Conservation (phyloP, 2,797 vertebrate species). For the Emydoidea blandingii region DNA sequence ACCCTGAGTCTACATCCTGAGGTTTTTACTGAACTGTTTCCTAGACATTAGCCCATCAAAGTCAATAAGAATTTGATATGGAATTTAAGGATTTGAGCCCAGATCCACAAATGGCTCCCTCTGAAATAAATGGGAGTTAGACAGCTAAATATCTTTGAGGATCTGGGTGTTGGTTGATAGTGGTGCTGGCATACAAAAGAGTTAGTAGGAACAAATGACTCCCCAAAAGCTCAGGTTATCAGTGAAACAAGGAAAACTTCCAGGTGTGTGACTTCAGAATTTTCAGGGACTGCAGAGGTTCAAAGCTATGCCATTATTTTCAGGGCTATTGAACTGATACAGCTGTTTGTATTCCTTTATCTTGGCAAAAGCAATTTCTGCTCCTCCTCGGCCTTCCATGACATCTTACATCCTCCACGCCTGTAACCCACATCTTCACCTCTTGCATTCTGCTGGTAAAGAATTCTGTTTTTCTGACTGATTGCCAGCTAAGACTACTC, state of each 20-base stretch:
- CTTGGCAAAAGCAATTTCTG: constrained; percentile 50
- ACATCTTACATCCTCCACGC: constrained; percentile 53
- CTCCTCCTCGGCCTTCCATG: constrained; percentile 43
- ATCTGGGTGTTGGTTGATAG: background rate
- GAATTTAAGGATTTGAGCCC: background rate
- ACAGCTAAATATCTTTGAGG: background rate
- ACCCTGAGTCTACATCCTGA: background rate
- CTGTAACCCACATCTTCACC: constrained; percentile 29
- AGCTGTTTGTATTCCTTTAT: constrained; percentile 47
- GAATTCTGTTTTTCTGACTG: constrained; percentile 55
- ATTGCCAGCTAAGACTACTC: constrained; percentile 48
- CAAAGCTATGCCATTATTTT: constrained; percentile 22
- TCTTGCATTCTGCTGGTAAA: constrained; percentile 20
- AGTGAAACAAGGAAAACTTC: background rate
- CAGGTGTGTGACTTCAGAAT: constrained; percentile 21
- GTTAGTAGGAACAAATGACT: background rate
- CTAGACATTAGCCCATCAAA: background rate
- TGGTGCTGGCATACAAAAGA: background rate
- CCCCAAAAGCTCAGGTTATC: background rate
- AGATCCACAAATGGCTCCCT: background rate
- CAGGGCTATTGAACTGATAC: background rate
- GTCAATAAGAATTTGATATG: background rate
- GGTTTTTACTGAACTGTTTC: background rate
- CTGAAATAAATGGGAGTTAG: background rate
- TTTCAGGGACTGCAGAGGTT: constrained; percentile 32